Evolutionary conservation across 2,797 vertebrate genomes (phyloP), one percentile per base, ranked within the genome.

Genomic region (Moxostoma hubbsi): DNA sequence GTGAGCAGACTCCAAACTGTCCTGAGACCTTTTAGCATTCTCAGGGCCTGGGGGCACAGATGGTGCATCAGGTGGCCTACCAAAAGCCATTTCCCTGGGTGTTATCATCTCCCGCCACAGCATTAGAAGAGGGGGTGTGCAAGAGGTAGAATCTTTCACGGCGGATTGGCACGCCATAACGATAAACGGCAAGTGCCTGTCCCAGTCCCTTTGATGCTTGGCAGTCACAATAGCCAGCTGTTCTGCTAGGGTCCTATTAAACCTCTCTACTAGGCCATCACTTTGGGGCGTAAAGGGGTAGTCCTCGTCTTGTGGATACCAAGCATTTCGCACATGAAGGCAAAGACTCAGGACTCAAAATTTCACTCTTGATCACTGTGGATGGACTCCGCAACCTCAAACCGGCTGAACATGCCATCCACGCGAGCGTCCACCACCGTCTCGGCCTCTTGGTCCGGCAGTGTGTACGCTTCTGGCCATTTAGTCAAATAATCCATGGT

Each of bases 1-100:
- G n/a, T 82, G 72, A 2, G 82, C 57, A 3, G 69, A 55, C 7
- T 87, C 68, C 9, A 84, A 15, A 0, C 12, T 2, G 12, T 85
- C 84, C 63, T 83, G 79, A 10, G 82, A 76, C 7, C 12, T 64
- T 9, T 72, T 46, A 1, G 62, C 80, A 45, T 76, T 79, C 10
- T 85, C 74, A n/a, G n/a, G n/a, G n/a, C n/a, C 0, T 18, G 70
- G 57, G 0, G 80, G 36, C 1, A 46, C 16, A 9, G 9, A 16
- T 2, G 49, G 73, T 13, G 49, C 5, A 6, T 77, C 73, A 0
- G 80, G 77, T 0, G 81, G 73, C 11, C 9, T 46, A 36, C 7
- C 11, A 53, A 78, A 71, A 0, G 8, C 18, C 51, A 80, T 6
- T 45, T 51, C 81, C 7, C 36, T 54, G 7, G 68, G 55, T 1